phyloP scores from a whole-genome alignment of 2,113 vertebrate species.

The Psittacara wagleri region DNA sequence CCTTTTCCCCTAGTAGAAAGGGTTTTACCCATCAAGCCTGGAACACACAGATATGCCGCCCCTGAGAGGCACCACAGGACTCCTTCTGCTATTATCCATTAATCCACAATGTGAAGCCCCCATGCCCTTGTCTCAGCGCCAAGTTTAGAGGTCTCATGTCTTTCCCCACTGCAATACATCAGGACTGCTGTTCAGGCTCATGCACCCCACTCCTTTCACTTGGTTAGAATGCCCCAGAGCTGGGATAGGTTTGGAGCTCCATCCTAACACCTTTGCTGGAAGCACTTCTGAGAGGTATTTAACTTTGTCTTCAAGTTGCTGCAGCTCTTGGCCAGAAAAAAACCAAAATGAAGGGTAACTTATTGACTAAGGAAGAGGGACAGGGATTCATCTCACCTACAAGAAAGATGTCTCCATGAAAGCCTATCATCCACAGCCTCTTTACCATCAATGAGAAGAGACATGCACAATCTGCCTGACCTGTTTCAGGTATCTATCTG shows the following conservation, averaged over 20 bases:
- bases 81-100: neutral
- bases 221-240: neutral
- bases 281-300: neutral
- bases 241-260: neutral
- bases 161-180: neutral
- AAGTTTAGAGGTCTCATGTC: neutral
- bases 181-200: neutral
- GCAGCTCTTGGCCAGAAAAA: neutral
- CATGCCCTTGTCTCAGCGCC: neutral
- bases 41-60: neutral
- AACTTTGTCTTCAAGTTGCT: neutral
- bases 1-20: neutral
- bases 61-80: neutral
- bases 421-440: neutral
- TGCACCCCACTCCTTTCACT: neutral
- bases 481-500: neutral
- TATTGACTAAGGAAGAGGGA: neutral
- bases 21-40: neutral
- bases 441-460: neutral
- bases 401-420: neutral
- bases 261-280: neutral
- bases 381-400: neutral
- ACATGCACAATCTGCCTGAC: neutral
- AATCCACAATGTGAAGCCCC: neutral
- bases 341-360: neutral